Percentiles rank a stretch among this genome's conserved stretches.
These are phyloP conservation scores for Mallotus villosus DNA, from an alignment of 2,797 vertebrate species.

Conservation along the genomic window DNA sequence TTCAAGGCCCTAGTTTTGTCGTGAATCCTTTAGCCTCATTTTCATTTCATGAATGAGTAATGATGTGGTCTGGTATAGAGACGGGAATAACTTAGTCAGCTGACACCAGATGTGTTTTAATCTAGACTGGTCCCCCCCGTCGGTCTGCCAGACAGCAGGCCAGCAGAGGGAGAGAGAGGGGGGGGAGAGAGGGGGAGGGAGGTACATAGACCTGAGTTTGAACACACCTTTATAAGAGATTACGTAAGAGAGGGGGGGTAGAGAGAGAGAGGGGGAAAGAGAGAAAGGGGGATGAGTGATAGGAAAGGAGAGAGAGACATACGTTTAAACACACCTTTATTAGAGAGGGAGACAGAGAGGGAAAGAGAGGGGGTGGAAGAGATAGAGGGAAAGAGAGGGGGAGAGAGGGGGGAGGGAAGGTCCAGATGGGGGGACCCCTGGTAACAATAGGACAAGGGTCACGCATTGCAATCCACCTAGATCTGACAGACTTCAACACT, in stretches of 20 bases:
- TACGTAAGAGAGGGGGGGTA: background rate
- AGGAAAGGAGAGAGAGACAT: background rate
- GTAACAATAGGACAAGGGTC: conserved; percentile 51
- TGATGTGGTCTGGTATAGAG: background rate
- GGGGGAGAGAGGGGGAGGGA: background rate
- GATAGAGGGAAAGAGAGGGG: background rate
- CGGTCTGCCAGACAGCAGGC: background rate
- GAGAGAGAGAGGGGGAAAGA: background rate
- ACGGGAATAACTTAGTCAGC: background rate
- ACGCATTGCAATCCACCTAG: conserved; percentile 51
- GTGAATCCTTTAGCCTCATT: background rate
- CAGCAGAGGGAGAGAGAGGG: background rate
- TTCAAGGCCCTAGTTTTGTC: background rate
- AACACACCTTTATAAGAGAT: background rate
- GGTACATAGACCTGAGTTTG: background rate
- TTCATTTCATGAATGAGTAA: background rate
- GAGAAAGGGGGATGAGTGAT: background rate
- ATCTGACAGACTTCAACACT: conserved; percentile 40
- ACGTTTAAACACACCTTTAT: background rate
- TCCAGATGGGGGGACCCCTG: conserved; percentile 36
- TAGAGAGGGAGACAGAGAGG: background rate
- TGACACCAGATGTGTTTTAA: background rate
- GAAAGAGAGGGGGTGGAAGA: background rate
- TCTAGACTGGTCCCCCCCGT: background rate
- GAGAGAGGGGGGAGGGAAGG: conserved; percentile 16